Evolutionary conservation across 2,888 invertebrate species (phyloP).

Genomic region (Ptilodon capucinus): DNA sequence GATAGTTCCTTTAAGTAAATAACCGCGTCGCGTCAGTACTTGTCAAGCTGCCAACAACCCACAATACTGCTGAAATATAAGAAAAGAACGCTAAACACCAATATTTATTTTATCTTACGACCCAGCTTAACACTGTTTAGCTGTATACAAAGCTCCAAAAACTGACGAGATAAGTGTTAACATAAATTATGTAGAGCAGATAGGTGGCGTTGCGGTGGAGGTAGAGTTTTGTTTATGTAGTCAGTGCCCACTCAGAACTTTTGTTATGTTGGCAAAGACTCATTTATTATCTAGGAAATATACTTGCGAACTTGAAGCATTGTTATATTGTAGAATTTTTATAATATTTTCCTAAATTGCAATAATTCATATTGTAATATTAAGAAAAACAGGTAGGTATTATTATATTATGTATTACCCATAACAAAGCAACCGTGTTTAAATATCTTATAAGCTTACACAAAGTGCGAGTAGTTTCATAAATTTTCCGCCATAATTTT

Average conservation of each 20-base stretch:
- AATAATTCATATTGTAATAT: too few species aligned
- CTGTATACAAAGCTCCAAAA: constrained; percentile 7
- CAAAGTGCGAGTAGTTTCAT: not conserved
- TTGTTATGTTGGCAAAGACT: not conserved
- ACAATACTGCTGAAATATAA: not conserved
- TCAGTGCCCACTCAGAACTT: constrained; percentile 3
- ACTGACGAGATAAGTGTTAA: constrained; percentile 14
- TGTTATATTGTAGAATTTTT: too few species aligned
- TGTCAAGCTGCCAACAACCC: not conserved
- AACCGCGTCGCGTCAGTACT: not conserved
- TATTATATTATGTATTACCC: too few species aligned
- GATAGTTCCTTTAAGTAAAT: not conserved
- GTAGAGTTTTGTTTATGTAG: constrained; percentile 5
- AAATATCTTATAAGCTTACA: not conserved
- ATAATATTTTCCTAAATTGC: too few species aligned
- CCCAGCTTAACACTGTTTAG: constrained; percentile 5
- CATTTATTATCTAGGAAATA: not conserved
- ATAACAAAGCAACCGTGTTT: too few species aligned
- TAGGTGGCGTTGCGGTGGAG: not conserved
- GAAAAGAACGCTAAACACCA: not conserved
- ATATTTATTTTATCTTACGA: not conserved
- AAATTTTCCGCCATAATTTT: not conserved
- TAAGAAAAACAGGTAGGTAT: too few species aligned
- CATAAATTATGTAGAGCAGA: constrained; percentile 10
- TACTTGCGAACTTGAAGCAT: too few species aligned